Base-by-base conservation (phyloP, 2,797 vertebrate genomes). In the Onychomys leucogaster region DNA sequence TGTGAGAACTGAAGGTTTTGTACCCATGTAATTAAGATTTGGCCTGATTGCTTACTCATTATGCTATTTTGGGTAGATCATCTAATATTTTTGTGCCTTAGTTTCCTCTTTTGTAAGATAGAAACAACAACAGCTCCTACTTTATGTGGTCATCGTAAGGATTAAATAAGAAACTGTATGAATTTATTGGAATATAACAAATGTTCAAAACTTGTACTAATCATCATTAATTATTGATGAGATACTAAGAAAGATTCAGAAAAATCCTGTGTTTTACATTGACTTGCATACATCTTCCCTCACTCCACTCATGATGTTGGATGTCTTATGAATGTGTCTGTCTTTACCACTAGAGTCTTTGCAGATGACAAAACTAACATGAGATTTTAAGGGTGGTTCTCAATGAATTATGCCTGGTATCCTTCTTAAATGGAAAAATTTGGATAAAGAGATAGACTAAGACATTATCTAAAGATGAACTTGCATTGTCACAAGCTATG, bases 91-190 rank as follows among this genome's bases (percentile, higher is more conserved):
- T 41, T 75, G 14, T 87, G 77, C 34, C 57, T 94, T 77, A 41
- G n/a, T 83, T 83, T 96, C 21, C 37, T 95, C 65, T 97, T 95
- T 63, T 52, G 0, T 67, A 89, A 65, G 41, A 85, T 0, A 59
- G 84, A 61, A 83, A 92, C 65, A 52, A 89, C 14, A 57, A 52
- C 1, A 61, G 77, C 0, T 34, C 14, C 9, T 5, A 82, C 21
- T 49, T 82, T 41, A 29, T 32, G 17, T 16, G 16, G 21, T 73
- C 1, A 14, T 67, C 43, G 57, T 65, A 73, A 49, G 46, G 49
- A 85, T 82, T 88, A 84, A 63, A 55, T 57, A 14, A 94, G 90
- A 89, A 90, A 63, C 29, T 5, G 1, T n/a, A 83, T 8, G 14
- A 87, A 75, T 52, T 49, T 12, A 32, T 55, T 52, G 46, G 57